These are phyloP conservation scores for Notarius quadriscutis DNA, from an alignment of 2,113 vertebrate species.

Conservation along the genomic window DNA sequence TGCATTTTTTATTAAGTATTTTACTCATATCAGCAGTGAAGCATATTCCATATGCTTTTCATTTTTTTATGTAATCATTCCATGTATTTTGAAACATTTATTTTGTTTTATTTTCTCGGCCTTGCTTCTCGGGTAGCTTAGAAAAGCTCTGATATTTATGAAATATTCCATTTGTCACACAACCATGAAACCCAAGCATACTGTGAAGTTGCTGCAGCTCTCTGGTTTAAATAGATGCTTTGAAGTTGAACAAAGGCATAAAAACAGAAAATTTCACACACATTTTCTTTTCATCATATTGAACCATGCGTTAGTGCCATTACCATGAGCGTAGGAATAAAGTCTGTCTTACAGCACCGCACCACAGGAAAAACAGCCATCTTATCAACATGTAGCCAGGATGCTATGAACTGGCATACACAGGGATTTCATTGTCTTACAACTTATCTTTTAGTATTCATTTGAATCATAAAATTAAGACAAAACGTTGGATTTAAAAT, in stretches of 20 bases:
- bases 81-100: conserved; percentile 40
- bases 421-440: neutral
- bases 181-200: conserved; percentile 8
- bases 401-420: neutral
- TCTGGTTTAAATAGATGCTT: conserved; percentile 39
- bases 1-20: conserved; percentile 9
- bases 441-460: neutral
- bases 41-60: neutral
- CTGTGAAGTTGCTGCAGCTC: conserved; percentile 32
- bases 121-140: neutral
- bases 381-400: neutral
- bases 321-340: neutral
- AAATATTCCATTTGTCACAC: conserved; percentile 41
- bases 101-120: neutral
- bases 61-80: conserved; percentile 26
- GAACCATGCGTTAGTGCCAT: conserved; percentile 21
- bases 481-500: neutral
- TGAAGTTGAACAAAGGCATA: conserved; percentile 42
- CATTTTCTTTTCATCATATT: conserved; percentile 19
- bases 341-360: neutral
- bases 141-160: conserved; percentile 34
- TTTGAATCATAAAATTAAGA: neutral
- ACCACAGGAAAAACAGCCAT: conserved; percentile 6
- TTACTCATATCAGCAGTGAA: neutral
- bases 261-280: conserved; percentile 30